Evolutionary conservation across 2,888 invertebrate genomes (phyloP), one percentile per base, ranked within the genome.

Genomic region (Podotricha telesiphe): DNA sequence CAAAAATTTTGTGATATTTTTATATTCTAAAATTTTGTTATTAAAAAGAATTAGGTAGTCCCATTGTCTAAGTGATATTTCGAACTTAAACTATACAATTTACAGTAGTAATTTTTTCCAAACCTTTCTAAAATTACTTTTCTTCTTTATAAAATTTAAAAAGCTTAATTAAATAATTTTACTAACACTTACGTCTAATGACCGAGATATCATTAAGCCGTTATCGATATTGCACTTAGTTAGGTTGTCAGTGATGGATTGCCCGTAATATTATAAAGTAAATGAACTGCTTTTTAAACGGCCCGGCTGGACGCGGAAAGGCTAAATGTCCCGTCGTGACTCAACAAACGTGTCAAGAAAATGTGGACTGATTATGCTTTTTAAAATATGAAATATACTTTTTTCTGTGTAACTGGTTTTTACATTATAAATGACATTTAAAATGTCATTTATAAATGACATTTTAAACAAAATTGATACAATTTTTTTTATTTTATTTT

Each of bases 221-320:
- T 80, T 81, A 86, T 86, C 84, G 85, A 84, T 84, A 79, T 82
- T 79, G 78, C 79, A 78, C 80, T 82, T 80, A 83, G 81, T 81
- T 78, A 78, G 82, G 81, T 79, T 86, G 86, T 85, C 86, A 83
- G 79, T 89, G 91, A 91, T 91, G 85, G 87, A 90, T 90, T 84
- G 80, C 84, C 73, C 58, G 75, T 77, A 81, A 87, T 87, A 89
- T 90, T 88, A 87, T 84, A 85, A 85, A 86, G 82, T 84, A 86
- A 88, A 90, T 87, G 81, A 88, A 87, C 86, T 85, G 79, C 80
- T 80, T 83, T 83, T 85, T 83, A 83, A 85, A 82, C 79, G 77
- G 81, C 79, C 79, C 76, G 77, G 75, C 77, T 79, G 79, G 81
- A 78, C 78, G 77, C 73, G 77, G 79, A 79, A 83, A 84, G 82